A percentile compares a stretch with the other conserved stretches of the same genome.
Evolutionary conservation across 2,797 vertebrate genomes (phyloP).

Genomic region (Micromesistius poutassou): DNA sequence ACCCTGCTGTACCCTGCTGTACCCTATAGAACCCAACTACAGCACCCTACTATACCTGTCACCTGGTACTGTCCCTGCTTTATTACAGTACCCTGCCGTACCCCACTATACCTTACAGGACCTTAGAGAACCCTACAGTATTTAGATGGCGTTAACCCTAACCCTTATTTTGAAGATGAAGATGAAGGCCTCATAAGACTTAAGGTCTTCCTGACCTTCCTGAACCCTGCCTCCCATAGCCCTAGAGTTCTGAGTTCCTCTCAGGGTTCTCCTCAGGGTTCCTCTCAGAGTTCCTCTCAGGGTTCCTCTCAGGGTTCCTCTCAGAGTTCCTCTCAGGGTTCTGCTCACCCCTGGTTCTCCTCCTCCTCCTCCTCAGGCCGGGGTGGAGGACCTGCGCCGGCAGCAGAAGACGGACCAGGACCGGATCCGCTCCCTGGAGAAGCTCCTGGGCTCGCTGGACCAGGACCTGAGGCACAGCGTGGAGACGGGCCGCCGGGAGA

Average conservation of each 20-base stretch:
- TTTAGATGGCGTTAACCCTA: too few relatives aligned
- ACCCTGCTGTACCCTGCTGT: too few relatives aligned
- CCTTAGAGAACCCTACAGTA: too few relatives aligned
- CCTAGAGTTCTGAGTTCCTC: neutral
- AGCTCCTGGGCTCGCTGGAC: conserved; percentile 79
- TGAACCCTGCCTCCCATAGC: neutral
- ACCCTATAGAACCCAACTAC: too few relatives aligned
- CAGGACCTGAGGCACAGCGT: conserved; percentile 76
- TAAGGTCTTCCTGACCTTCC: too few relatives aligned
- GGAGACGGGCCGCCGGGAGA: conserved; percentile 69
- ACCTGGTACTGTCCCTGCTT: too few relatives aligned
- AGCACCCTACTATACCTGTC: too few relatives aligned
- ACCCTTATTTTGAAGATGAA: too few relatives aligned
- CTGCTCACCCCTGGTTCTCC: neutral
- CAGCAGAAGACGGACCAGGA: conserved; percentile 84
- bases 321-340: too few relatives aligned
- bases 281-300: too few relatives aligned
- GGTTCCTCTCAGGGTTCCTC: neutral
- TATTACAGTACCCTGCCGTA: neutral
- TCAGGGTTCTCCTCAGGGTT: too few relatives aligned
- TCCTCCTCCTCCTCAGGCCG: conserved; percentile 35
- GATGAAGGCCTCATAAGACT: too few relatives aligned
- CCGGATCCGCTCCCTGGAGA: conserved; percentile 80
- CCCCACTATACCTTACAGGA: neutral
- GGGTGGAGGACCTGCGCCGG: conserved; percentile 78